These are phyloP conservation scores for Misgurnus mizolepis DNA, from an alignment of 2,113 vertebrate genomes.

Conservation along the genomic window DNA sequence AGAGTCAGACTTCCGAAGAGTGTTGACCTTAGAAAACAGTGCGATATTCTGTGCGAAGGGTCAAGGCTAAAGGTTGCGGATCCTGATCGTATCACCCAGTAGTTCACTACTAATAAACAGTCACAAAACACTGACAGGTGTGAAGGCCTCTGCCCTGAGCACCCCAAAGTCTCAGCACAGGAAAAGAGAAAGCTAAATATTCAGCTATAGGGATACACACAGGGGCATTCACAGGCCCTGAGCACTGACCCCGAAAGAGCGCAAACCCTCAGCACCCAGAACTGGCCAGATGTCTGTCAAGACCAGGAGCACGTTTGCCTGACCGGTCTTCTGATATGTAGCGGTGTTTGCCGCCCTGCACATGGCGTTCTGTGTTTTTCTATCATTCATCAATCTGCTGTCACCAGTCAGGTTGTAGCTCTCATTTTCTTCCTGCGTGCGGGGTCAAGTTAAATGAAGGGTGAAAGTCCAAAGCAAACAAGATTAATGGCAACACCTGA, in stretches of 20 bases:
- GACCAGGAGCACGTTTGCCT: conserved; percentile 4
- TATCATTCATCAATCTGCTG: conserved; percentile 76
- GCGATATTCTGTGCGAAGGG: conserved; percentile 33
- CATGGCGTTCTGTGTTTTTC: conserved; percentile 74
- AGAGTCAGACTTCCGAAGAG: conserved; percentile 8
- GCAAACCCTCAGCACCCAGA: conserved; percentile 35
- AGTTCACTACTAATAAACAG: conserved; percentile 43
- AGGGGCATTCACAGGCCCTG: conserved; percentile 48
- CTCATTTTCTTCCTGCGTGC: conserved; percentile 74
- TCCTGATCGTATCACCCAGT: conserved; percentile 49
- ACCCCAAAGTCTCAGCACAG: conserved; percentile 44
- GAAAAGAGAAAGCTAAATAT: conserved; percentile 63
- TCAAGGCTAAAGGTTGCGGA: conserved; percentile 33
- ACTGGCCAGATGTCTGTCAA: conserved; percentile 67
- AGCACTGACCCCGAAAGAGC: conserved; percentile 63
- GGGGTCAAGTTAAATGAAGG: conserved; percentile 69
- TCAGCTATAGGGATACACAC: conserved; percentile 39
- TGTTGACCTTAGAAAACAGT: conserved; percentile 7
- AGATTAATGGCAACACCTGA: conserved; percentile 77
- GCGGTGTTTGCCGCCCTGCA: conserved; percentile 5
- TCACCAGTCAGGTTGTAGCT: conserved; percentile 75
- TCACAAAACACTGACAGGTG: conserved; percentile 70
- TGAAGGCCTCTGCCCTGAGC: conserved; percentile 54
- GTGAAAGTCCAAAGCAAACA: conserved; percentile 72
- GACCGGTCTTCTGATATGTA: conserved; percentile 14